Percentiles rank a stretch among this genome's conserved stretches.
Conservation (phyloP, 1,140 invertebrate genomes). For the Muscidifurax raptorellus region DNA sequence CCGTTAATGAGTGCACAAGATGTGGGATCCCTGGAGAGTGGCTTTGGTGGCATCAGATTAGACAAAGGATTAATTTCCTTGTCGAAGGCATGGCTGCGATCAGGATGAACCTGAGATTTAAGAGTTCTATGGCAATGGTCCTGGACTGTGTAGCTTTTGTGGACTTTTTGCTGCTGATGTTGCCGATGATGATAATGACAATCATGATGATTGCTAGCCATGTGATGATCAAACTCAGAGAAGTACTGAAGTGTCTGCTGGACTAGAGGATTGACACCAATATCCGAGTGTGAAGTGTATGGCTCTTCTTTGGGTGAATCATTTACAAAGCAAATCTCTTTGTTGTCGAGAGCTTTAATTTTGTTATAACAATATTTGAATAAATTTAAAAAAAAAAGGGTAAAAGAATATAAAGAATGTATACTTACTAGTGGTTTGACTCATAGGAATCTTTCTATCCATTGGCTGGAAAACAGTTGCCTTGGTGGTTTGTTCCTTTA, state of each 20-base stretch:
- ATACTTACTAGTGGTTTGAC: background rate
- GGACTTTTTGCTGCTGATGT: background rate
- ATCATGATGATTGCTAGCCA: background rate
- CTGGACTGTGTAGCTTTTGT: background rate
- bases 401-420: background rate
- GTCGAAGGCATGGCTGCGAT: background rate
- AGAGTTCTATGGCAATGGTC: background rate
- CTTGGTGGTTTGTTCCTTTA: background rate
- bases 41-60: slow-evolving; percentile 45
- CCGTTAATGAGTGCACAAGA: slow-evolving; percentile 7
- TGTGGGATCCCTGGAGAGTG: slow-evolving; percentile 55
- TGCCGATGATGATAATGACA: too few relatives aligned
- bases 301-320: slow-evolving; percentile 15
- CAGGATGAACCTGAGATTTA: background rate
- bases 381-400: background rate
- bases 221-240: slow-evolving; percentile 44
- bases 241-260: slow-evolving; percentile 52
- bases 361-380: background rate
- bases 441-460: background rate
- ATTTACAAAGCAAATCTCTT: background rate
- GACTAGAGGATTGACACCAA: slow-evolving; percentile 44
- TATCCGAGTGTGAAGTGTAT: background rate
- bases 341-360: background rate
- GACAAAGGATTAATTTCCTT: background rate
- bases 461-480: background rate